Evolutionary conservation across 2,888 invertebrate species (phyloP), one percentile per base, ranked within the genome.

Genomic region (Cabera pusaria): DNA sequence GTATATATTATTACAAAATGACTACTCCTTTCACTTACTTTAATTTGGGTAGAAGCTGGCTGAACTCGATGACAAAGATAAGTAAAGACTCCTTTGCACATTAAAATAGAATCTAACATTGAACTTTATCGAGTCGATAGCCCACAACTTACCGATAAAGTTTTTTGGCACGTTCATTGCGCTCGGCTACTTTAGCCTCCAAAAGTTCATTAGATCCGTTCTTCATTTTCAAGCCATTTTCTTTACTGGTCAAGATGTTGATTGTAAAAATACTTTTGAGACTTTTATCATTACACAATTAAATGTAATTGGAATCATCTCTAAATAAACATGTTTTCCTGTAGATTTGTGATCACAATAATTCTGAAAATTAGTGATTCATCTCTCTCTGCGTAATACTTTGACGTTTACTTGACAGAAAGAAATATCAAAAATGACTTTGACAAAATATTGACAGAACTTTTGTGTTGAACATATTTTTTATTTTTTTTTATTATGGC

Each of bases 201-300:
- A 76, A 72, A 72, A 70, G 69, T 66, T 85, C 87, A 65, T 70
- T 71, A 59, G 67, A 69, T 66, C 69, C 82, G 74, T 79, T 83
- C 77, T 79, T 86, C 89, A 88, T 88, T 77, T 84, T 89, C 87
- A 89, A 82, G 88, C 75, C 89, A 89, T 89, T 77, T 76, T 85
- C 72, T 44, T 39, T 59, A 70, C 72, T 75, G 70, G 73, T 84
- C 79, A 86, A 78, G 78, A 79, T 64, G 60, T 76, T 64, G 66
- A 70, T 72, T 59, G 57, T 33, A 70, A 67, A 63, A 63, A 63
- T 49, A 63, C 47, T 53, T 65, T 52, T 56, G 46, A 53, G 52
- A 56, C 47, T 45, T 59, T 61, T 52, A 44, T 47, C 56, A 61
- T 52, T 50, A 57, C 56, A 56, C 52, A 49, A 50, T 56, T 43